Conservation (phyloP, 2,888 invertebrate species). For the Eutolmus rufibarbis region DNA sequence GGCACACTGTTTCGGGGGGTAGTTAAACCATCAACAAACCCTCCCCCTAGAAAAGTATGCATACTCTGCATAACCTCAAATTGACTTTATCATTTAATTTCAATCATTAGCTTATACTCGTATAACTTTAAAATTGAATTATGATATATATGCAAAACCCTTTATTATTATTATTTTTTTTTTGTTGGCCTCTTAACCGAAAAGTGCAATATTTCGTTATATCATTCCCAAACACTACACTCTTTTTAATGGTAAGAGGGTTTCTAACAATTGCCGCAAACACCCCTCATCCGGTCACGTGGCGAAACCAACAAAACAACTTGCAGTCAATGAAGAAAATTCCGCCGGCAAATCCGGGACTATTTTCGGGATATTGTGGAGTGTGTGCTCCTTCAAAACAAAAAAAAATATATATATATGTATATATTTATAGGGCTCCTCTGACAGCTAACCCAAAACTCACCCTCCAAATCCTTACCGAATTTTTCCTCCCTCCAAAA, state of each 20-base stretch:
- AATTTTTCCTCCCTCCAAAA: no score
- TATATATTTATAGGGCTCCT: no score
- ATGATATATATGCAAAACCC: no score
- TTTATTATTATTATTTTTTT: no score
- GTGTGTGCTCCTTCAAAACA: neutral
- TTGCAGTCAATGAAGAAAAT: neutral
- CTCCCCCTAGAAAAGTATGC: neutral
- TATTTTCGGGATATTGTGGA: neutral
- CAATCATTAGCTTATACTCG: no score
- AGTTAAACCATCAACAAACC: neutral
- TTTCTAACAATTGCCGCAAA: conserved; percentile 33
- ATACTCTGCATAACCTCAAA: neutral
- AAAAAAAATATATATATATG: no score
- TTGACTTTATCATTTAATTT: neutral
- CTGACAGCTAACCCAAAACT: no score
- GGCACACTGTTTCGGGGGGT: neutral
- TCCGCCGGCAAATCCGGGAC: neutral
- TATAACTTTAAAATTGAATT: no score
- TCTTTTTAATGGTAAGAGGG: neutral
- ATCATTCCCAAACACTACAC: no score
- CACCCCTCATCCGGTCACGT: conserved; percentile 46
- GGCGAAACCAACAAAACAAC: conserved; percentile 10
- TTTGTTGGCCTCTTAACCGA: no score
- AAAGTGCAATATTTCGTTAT: no score
- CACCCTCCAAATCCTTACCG: no score